A percentile compares a stretch with the other conserved stretches of the same genome.
phyloP scores from a whole-genome alignment of 2,797 vertebrate genomes.

The Cygnus olor region DNA sequence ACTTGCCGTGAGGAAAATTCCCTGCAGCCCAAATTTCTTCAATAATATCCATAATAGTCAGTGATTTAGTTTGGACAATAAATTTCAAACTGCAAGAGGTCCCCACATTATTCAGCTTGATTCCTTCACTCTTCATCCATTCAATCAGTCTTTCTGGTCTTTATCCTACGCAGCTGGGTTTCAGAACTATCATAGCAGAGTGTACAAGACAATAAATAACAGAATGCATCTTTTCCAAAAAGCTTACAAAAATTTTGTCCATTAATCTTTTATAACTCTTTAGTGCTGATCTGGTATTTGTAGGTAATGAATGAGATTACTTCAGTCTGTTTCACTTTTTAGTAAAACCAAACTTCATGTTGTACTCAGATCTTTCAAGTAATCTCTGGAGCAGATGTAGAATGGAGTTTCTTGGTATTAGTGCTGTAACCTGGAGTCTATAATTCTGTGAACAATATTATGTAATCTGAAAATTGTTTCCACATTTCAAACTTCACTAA shows the following conservation, averaged over 20 bases:
- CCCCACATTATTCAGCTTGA: not conserved
- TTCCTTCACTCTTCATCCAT: not conserved
- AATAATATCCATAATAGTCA: not conserved
- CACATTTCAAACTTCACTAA: not conserved
- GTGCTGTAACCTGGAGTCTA: not conserved
- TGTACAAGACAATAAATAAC: not conserved
- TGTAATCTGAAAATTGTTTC: slow-evolving; percentile 6
- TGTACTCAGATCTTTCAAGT: not conserved
- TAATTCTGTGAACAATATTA: not conserved
- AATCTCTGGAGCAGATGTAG: not conserved
- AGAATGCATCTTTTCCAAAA: not conserved
- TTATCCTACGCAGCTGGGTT: not conserved
- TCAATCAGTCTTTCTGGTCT: not conserved
- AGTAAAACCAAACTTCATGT: not conserved
- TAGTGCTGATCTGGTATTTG: not conserved
- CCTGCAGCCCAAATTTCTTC: not conserved
- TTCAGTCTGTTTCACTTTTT: not conserved
- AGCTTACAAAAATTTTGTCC: not conserved
- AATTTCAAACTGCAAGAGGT: not conserved
- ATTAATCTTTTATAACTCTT: not conserved
- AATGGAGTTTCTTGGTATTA: not conserved
- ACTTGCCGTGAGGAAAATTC: not conserved
- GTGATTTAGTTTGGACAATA: not conserved
- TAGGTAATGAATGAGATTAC: not conserved
- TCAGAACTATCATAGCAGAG: not conserved